Evolutionary conservation across 2,888 invertebrate species (phyloP), one percentile per base, ranked within the genome.

Genomic region (Pammene aurita): DNA sequence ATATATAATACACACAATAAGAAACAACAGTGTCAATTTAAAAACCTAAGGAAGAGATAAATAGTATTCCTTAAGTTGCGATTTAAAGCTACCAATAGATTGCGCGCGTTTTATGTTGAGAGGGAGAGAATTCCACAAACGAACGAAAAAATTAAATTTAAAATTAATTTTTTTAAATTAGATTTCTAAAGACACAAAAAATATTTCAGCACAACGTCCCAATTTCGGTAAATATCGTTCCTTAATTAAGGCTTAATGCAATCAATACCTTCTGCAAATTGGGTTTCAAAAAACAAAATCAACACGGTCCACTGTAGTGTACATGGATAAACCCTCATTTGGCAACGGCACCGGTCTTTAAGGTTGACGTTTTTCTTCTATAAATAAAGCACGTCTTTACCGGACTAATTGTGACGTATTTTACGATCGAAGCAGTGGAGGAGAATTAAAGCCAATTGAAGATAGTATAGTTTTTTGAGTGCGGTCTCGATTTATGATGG

Each of bases 341-440:
- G 83, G 80, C 80, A 86, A 83, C 78, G 79, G 86, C 85, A 79
- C 80, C 81, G 79, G 73, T 72, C 79, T 79, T 78, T 80, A 78
- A 74, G 73, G 71, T 74, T 73, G 71, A 73, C 72, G 74, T 78
- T 84, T 85, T 85, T 87, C 54, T 85, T 79, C 77, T 82, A 84
- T 80, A 84, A 84, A 85, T 84, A 85, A 86, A 84, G 75, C 79
- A 75, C 78, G 82, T 80, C 82, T 84, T 84, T 82, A 80, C 78
- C 81, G 82, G 88, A 90, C 88, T 90, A 90, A 91, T 90, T 91
- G 89, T 87, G 85, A 84, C 82, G 86, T 87, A 86, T 84, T 88
- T 89, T 90, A 90, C 87, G 89, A 89, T 78, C 83, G 74, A 74
- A 75, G 79, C 83, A 78, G 80, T 75, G 82, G 77, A 77, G 78